phyloP scores from a whole-genome alignment of 2,797 vertebrate genomes.

The Urocyon cinereoargenteus region DNA sequence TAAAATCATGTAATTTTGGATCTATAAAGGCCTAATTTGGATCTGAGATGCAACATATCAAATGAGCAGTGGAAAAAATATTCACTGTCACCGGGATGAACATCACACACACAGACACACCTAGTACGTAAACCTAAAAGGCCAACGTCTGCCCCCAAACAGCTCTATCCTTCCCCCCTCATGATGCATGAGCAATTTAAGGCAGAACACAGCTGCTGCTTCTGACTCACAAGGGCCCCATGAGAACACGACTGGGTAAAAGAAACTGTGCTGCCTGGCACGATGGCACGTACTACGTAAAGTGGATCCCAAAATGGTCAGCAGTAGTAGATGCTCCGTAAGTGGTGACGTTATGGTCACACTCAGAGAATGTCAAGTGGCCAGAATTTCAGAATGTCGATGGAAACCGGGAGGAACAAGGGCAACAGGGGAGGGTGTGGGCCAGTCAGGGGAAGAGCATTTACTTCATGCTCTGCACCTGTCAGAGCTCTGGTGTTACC shows the following conservation, averaged over 20 bases:
- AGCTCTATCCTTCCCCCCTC: not conserved
- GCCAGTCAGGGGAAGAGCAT: fast-evolving
- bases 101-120: not conserved
- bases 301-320: not conserved
- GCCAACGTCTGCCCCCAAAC: not conserved
- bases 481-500: too few species aligned
- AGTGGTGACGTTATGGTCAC: not conserved
- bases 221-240: not conserved
- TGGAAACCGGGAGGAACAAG: not conserved
- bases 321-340: not conserved
- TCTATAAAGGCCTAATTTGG: constrained; percentile 23
- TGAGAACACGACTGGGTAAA: fast-evolving
- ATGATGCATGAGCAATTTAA: fast-evolving
- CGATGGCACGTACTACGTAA: not conserved
- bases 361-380: not conserved
- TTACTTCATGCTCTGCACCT: not conserved
- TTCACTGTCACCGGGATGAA: not conserved
- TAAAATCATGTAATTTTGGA: constrained; percentile 66
- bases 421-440: not conserved
- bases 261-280: not conserved
- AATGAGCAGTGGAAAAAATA: not conserved
- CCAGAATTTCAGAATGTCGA: not conserved
- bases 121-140: not conserved
- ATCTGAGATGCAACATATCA: not conserved
- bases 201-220: not conserved